Evolutionary conservation across 2,113 vertebrate genomes (phyloP).

Genomic region (Anolis carolinensis): DNA sequence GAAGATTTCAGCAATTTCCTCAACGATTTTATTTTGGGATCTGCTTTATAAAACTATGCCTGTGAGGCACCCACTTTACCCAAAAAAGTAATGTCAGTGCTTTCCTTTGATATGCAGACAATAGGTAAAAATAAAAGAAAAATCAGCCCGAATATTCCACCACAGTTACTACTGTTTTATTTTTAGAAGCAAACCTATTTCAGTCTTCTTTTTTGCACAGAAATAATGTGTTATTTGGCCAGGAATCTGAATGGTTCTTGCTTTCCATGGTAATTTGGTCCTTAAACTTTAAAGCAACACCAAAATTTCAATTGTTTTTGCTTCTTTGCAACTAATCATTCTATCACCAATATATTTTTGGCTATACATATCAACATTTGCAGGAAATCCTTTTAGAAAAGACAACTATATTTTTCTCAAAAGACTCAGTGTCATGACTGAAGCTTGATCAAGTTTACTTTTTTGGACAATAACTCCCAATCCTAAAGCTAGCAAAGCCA

Average conservation of each 20-base stretch:
- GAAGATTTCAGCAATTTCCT: slow-evolving; percentile 41
- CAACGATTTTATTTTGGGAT: slow-evolving; percentile 32
- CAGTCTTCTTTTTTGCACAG: neutral
- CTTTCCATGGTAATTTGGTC: neutral
- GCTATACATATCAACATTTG: neutral
- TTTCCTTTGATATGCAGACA: slow-evolving; percentile 30
- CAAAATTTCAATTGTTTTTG: neutral
- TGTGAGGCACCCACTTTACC: slow-evolving; percentile 50
- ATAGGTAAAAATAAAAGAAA: slow-evolving; percentile 15
- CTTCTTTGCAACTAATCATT: neutral
- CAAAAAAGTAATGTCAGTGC: slow-evolving; percentile 26
- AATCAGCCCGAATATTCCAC: slow-evolving; percentile 5
- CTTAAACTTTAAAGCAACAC: neutral
- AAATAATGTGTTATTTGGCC: neutral
- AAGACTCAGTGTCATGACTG: too few relatives aligned
- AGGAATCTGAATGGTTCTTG: neutral
- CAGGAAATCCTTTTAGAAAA: too few relatives aligned
- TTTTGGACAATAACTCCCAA: too few relatives aligned
- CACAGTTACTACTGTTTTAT: slow-evolving; percentile 13
- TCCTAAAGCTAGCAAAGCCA: too few relatives aligned
- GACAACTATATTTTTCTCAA: too few relatives aligned
- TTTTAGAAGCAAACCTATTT: slow-evolving; percentile 10
- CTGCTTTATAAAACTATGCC: slow-evolving; percentile 37
- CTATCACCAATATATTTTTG: neutral
- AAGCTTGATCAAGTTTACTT: too few relatives aligned